Base-by-base conservation (phyloP, 1,140 invertebrate species). In the Vanessa tameamea region DNA sequence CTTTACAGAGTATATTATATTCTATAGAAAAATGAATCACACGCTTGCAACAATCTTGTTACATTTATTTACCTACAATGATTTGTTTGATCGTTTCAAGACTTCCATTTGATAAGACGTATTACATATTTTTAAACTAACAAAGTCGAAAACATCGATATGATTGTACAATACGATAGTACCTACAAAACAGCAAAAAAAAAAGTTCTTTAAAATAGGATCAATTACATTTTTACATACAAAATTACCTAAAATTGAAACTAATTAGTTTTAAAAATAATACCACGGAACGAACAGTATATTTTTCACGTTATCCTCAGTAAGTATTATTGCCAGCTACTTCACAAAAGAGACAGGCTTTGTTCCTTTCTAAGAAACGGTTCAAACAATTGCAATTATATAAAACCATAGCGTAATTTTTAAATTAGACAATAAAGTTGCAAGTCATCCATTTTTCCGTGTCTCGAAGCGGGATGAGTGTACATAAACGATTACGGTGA, bases 361-460 rank as follows among this genome's bases (percentile, higher is more conserved):
- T 61, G 14, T 5, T 61, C 31, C 57, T 23, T 61, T 61, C 57
- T n/a, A 69, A 57, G 67, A 69, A 59, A 15, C 53, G 53, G 16
- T 61, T 61, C 15, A 69, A 23, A 14, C 31, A 48, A 69, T 37
- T 47, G 43, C 23, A 64, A 66, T 53, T 55, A 43, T 53, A 69
- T 47, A 59, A 31, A 55, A 59, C 14, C 43, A 57, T 37, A 59
- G 13, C 23, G 16, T 59, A 16, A 20, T n/a, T 20, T 59, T 57
- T 47, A n/a, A 65, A 55, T 47, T 57, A 64, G n/a, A 57, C 48
- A 43, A 57, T 7, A 50, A 64, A 47, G 48, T 11, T 67, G 71
- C 64, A 72, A 66, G 71, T 67, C 71, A 72, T 66, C 59, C 51
- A 71, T 55, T 65, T 65, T 67, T 57, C 64, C 64, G 16, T 55